Evolutionary conservation across 2,888 invertebrate species (phyloP).

Genomic region (Drosophila mayaguana): DNA sequence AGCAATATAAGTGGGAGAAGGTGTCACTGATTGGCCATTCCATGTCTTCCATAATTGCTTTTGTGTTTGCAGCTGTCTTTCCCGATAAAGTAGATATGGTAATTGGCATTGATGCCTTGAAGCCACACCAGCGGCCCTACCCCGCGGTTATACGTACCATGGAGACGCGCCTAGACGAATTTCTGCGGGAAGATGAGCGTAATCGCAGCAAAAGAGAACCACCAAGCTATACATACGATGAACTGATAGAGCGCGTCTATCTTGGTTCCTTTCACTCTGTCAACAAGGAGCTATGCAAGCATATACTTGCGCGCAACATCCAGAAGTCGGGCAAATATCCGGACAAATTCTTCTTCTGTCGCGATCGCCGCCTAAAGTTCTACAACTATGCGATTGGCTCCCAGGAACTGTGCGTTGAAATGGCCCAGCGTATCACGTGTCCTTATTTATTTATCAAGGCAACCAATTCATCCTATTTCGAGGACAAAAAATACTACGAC

Average conservation of each 20-base stretch:
- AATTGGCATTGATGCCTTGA: conserved; percentile 83
- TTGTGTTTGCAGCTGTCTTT: conserved; percentile 88
- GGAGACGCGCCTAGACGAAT: conserved; percentile 84
- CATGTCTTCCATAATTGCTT: conserved; percentile 88
- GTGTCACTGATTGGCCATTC: conserved; percentile 90
- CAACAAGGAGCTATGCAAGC: conserved; percentile 86
- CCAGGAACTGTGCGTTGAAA: conserved; percentile 86
- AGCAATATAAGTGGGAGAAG: conserved; percentile 90
- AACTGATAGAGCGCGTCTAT: conserved; percentile 87
- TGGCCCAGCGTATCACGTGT: conserved; percentile 87
- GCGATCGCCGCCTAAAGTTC: conserved; percentile 89
- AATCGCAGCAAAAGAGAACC: conserved; percentile 86
- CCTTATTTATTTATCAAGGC: conserved; percentile 89
- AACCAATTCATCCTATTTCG: conserved; percentile 86
- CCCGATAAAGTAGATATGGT: conserved; percentile 84
- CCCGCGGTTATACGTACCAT: conserved; percentile 83
- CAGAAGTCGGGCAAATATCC: conserved; percentile 87
- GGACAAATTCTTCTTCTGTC: conserved; percentile 88
- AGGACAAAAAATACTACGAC: conserved; percentile 87
- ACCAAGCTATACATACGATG: conserved; percentile 88
- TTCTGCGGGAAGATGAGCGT: conserved; percentile 85
- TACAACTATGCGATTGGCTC: conserved; percentile 83
- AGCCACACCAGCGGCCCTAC: conserved; percentile 81
- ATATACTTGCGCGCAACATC: conserved; percentile 87
- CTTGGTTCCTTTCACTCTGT: conserved; percentile 87